phyloP scores from a whole-genome alignment of 2,113 vertebrate genomes.

The Eolophus roseicapilla region DNA sequence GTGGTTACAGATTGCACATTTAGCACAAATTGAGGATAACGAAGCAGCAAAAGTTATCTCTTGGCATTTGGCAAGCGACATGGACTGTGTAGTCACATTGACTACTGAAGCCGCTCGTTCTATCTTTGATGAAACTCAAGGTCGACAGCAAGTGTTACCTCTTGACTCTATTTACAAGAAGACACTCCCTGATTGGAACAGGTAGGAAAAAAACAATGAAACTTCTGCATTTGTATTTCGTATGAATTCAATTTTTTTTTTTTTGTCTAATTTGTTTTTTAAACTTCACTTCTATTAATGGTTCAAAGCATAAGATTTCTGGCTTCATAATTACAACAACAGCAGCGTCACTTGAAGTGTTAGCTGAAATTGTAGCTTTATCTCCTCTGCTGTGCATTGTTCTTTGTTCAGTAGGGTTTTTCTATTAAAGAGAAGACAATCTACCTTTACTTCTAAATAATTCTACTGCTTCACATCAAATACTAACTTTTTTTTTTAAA shows the following conservation, averaged over 20 bases:
- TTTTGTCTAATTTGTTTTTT: neutral
- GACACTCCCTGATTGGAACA: conserved; percentile 76
- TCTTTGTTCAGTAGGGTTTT: neutral
- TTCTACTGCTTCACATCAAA: neutral
- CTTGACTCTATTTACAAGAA: conserved; percentile 86
- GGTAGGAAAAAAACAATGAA: conserved; percentile 66
- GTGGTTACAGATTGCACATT: conserved; percentile 84
- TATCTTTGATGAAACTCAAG: conserved; percentile 81
- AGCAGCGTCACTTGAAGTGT: neutral
- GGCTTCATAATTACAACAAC: neutral
- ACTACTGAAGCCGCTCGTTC: conserved; percentile 80
- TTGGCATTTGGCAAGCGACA: conserved; percentile 90
- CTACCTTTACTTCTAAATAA: neutral
- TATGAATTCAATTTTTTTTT: neutral
- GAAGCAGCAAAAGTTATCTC: conserved; percentile 88
- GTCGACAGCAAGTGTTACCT: conserved; percentile 88
- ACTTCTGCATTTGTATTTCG: neutral
- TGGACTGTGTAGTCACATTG: conserved; percentile 91
- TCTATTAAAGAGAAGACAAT: neutral
- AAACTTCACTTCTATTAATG: neutral
- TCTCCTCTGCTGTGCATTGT: neutral
- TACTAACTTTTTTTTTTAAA: neutral
- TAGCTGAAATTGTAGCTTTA: neutral
- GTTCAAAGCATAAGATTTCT: neutral
- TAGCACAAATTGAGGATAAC: conserved; percentile 85